These are phyloP conservation scores for Artibeus lituratus DNA, from an alignment of 2,797 vertebrate species.

Conservation along the genomic window DNA sequence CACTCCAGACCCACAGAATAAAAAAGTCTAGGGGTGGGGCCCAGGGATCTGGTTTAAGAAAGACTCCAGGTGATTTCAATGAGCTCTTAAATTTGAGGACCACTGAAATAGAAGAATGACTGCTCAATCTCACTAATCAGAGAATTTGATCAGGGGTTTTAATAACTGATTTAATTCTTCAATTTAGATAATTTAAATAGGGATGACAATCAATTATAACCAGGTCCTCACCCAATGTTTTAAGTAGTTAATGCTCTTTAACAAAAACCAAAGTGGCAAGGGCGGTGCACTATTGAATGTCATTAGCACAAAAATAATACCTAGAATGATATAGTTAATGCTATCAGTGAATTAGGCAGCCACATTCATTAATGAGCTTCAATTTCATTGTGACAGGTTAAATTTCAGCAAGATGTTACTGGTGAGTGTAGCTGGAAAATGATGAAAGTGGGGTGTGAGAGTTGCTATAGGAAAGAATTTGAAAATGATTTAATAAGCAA, in stretches of 20 bases:
- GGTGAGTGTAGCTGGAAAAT: neutral
- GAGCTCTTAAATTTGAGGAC: neutral
- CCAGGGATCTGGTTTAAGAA: neutral
- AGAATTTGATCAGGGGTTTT: constrained; percentile 1
- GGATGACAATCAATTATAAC: neutral
- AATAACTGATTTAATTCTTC: neutral
- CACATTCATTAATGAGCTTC: neutral
- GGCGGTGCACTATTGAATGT: neutral
- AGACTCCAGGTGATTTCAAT: neutral
- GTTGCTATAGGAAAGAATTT: neutral
- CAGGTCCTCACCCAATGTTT: neutral
- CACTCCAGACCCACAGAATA: neutral
- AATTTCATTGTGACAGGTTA: neutral
- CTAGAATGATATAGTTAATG: neutral
- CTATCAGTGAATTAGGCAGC: neutral
- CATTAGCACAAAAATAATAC: neutral
- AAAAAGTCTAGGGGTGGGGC: neutral
- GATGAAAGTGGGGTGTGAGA: neutral
- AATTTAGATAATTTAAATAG: neutral
- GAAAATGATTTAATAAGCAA: neutral
- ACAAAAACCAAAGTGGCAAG: neutral
- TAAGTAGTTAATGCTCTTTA: neutral
- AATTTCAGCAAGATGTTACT: neutral
- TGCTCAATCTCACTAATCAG: neutral
- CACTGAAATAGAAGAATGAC: neutral